Conservation (phyloP, 1,140 invertebrate species). For the Hylaeus anthracinus region DNA sequence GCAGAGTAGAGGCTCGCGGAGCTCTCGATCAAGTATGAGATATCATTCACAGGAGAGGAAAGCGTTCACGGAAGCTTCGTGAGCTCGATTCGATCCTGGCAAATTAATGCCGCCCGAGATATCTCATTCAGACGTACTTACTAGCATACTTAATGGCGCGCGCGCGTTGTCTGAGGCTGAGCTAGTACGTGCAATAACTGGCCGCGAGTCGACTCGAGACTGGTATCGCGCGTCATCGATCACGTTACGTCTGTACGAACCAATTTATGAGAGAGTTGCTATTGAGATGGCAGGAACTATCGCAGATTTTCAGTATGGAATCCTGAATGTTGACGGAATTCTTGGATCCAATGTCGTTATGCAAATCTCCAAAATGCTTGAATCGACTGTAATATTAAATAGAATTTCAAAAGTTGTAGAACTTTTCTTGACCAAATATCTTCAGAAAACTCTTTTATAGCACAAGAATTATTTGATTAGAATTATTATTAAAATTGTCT, state of each 20-base stretch:
- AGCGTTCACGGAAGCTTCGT: constrained; percentile 60
- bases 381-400: too few species aligned
- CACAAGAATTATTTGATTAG: too few species aligned
- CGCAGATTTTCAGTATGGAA: not conserved
- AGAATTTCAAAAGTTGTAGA: too few species aligned
- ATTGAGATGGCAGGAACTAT: constrained; percentile 14
- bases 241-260: constrained; percentile 9
- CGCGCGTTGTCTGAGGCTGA: not conserved
- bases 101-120: constrained; percentile 68
- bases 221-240: constrained; percentile 40
- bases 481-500: too few species aligned
- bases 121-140: constrained; percentile 62
- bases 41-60: constrained; percentile 60
- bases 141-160: constrained; percentile 27
- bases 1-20: not conserved
- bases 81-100: constrained; percentile 66
- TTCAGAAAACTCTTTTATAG: too few species aligned
- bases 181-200: constrained; percentile 25
- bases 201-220: constrained; percentile 9
- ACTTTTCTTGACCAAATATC: too few species aligned
- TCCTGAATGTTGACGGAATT: too few species aligned
- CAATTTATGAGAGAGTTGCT: constrained; percentile 38
- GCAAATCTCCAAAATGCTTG: too few species aligned
- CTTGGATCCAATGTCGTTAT: not conserved
- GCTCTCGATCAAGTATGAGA: constrained; percentile 65